Evolutionary conservation across 1,140 invertebrate genomes (phyloP).

Genomic region (Rhynchophorus ferrugineus): DNA sequence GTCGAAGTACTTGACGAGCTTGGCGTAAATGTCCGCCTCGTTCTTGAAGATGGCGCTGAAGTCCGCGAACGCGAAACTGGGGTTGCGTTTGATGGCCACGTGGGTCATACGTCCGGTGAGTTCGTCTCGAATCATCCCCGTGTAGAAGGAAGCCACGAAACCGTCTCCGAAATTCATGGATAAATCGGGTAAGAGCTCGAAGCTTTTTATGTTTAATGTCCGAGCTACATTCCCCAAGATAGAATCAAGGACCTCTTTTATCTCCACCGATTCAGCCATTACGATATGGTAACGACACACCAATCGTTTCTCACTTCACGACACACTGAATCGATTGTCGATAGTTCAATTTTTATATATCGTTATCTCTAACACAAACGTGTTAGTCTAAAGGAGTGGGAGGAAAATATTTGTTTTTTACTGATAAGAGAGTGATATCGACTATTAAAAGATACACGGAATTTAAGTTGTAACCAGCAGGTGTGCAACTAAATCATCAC

Average conservation of each 20-base stretch:
- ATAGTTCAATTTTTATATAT: no score
- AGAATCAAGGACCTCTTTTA: no score
- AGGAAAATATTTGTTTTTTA: no score
- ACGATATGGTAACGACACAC: no score
- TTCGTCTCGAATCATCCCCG: neutral
- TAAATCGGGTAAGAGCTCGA: neutral
- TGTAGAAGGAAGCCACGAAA: conserved; percentile 4
- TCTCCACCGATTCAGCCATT: neutral
- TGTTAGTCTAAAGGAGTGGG: no score
- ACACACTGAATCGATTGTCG: no score
- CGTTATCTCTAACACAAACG: no score
- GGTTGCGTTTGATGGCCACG: conserved; percentile 2
- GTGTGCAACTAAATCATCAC: no score
- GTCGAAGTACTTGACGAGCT: neutral
- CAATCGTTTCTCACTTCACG: no score
- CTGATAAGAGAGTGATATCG: no score
- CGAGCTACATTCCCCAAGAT: conserved; percentile 1
- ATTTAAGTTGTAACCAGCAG: no score
- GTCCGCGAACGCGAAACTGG: neutral
- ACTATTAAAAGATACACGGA: no score
- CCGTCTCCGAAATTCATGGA: conserved; percentile 1
- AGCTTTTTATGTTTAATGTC: conserved; percentile 3
- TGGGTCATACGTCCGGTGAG: neutral
- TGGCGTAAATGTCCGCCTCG: neutral
- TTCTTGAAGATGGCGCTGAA: neutral